phyloP scores from a whole-genome alignment of 2,888 invertebrate genomes.

The Acrobasis repandana region DNA sequence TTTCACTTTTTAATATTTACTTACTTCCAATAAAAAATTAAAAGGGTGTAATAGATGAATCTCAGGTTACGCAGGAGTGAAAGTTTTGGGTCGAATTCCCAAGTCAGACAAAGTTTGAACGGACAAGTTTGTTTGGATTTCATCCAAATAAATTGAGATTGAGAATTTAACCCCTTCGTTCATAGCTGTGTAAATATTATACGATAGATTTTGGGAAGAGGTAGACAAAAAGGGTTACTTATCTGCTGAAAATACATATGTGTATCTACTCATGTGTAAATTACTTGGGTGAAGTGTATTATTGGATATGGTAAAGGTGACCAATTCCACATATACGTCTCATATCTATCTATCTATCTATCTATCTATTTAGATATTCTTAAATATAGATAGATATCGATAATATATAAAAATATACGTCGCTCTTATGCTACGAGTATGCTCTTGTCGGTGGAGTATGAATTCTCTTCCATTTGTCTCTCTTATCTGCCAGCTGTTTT shows the following conservation, averaged over 20 bases:
- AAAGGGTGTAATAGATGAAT: conserved; percentile 16
- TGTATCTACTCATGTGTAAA: no score
- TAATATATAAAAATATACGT: no score
- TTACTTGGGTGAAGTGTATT: no score
- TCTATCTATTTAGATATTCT: no score
- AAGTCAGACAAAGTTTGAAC: conserved; percentile 13
- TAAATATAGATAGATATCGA: no score
- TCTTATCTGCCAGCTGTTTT: no score
- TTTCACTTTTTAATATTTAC: background rate
- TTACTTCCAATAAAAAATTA: background rate
- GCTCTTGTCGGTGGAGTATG: no score
- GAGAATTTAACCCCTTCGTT: conserved; percentile 14
- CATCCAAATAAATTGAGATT: conserved; percentile 18
- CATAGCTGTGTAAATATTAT: background rate
- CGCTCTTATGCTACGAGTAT: no score
- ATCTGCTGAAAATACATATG: background rate
- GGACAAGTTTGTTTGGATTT: conserved; percentile 20
- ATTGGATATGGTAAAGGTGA: no score
- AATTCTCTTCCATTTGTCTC: no score
- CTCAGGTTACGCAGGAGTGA: conserved; percentile 16
- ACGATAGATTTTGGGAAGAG: background rate
- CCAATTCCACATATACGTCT: no score
- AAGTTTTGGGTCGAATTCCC: conserved; percentile 21
- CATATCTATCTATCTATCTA: no score
- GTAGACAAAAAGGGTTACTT: background rate